Percentiles rank a stretch among this genome's conserved stretches.
phyloP scores from a whole-genome alignment of 2,113 vertebrate genomes.

The Terrapene triunguis region DNA sequence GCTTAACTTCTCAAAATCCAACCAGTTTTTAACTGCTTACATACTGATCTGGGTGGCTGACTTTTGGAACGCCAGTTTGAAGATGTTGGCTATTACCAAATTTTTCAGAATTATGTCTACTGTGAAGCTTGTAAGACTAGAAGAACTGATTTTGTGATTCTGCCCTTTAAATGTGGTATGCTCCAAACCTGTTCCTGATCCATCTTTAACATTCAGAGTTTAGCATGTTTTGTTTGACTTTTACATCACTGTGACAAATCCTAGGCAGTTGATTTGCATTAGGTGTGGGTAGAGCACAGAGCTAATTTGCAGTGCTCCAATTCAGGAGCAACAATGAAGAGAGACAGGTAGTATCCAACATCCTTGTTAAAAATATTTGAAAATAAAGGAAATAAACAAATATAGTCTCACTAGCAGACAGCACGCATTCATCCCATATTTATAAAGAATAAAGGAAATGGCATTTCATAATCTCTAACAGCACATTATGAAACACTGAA shows the following conservation, averaged over 20 bases:
- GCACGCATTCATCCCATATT: fast-evolving
- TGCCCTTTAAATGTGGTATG: not conserved
- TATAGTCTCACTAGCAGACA: not conserved
- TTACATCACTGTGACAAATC: not conserved
- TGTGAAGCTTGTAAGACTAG: not conserved
- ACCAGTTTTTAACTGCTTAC: not conserved
- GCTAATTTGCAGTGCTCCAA: fast-evolving
- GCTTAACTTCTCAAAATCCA: not conserved
- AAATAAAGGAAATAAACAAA: not conserved
- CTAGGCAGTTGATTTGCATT: not conserved
- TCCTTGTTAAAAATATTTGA: not conserved
- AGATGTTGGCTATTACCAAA: not conserved
- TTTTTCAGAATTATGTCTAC: not conserved
- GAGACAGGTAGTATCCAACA: not conserved
- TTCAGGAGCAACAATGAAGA: not conserved
- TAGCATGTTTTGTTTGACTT: not conserved
- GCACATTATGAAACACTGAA: not conserved
- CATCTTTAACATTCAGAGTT: not conserved
- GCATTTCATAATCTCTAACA: not conserved
- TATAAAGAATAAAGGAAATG: not conserved
- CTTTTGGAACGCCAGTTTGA: not conserved
- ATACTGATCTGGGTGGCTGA: not conserved
- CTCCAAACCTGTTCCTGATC: not conserved
- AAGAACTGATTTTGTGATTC: not conserved
- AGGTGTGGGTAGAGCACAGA: not conserved